A percentile compares a stretch with the other conserved stretches of the same genome.
Evolutionary conservation across 2,888 invertebrate genomes (phyloP).

Genomic region (Phragmatobia fuliginosa): DNA sequence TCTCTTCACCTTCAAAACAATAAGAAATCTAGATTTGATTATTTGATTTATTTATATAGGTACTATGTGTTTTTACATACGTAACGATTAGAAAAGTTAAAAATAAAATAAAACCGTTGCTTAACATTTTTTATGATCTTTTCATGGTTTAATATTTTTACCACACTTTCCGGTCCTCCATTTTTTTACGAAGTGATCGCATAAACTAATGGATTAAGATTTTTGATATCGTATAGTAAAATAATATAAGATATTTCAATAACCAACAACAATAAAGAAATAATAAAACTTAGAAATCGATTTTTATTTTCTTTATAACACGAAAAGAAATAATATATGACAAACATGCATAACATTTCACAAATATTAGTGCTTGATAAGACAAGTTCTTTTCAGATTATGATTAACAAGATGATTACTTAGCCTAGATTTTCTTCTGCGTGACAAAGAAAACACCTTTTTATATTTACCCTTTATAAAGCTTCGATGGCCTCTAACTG

Average conservation of each 20-base stretch:
- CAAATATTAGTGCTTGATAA: not conserved
- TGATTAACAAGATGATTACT: slow-evolving; percentile 7
- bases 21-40: too few species aligned
- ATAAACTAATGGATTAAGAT: too few species aligned
- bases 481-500: slow-evolving; percentile 59
- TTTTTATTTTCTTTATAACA: slow-evolving; percentile 1
- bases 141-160: too few species aligned
- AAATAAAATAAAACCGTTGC: too few species aligned
- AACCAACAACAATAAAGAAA: not conserved
- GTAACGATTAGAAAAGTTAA: too few species aligned
- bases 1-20: too few species aligned
- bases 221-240: not conserved
- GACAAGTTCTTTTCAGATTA: slow-evolving; percentile 4
- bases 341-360: slow-evolving; percentile 9
- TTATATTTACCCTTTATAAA: slow-evolving; percentile 65
- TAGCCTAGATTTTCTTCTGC: slow-evolving; percentile 56
- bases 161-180: too few species aligned
- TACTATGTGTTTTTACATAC: too few species aligned
- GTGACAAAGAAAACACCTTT: slow-evolving; percentile 64
- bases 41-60: too few species aligned
- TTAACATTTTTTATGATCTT: too few species aligned
- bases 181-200: too few species aligned
- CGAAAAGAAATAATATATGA: not conserved
- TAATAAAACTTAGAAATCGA: not conserved
- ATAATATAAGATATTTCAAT: not conserved